Evolutionary conservation across 2,888 invertebrate species (phyloP).

Genomic region (Acleris sparsana): DNA sequence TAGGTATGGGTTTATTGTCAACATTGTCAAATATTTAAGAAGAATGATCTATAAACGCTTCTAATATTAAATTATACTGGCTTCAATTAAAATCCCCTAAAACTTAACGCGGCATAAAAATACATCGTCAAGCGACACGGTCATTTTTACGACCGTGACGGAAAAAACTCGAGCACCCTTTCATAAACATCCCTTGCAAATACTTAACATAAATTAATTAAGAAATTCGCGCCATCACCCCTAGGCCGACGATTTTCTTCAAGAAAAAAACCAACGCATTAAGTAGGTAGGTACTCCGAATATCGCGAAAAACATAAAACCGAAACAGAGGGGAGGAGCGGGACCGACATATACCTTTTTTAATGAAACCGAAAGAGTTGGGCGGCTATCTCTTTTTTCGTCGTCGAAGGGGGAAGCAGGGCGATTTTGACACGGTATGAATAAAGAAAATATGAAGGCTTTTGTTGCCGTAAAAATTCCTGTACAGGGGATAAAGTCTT

Average conservation of each 20-base stretch:
- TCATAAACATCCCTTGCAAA: constrained; percentile 57
- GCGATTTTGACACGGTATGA: constrained; percentile 80
- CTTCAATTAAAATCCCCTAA: constrained; percentile 53
- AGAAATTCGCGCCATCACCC: constrained; percentile 74
- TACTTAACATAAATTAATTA: constrained; percentile 82
- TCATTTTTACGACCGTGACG: constrained; percentile 57
- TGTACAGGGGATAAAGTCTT: constrained; percentile 82
- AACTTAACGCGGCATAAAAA: constrained; percentile 67
- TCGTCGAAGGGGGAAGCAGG: constrained; percentile 65
- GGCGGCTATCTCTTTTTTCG: constrained; percentile 68
- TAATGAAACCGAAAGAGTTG: constrained; percentile 77
- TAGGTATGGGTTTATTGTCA: no score
- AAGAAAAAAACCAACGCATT: constrained; percentile 62
- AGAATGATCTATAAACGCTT: constrained; percentile 10
- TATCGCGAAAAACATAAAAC: constrained; percentile 76
- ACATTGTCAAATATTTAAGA: not conserved
- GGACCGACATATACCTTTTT: constrained; percentile 57
- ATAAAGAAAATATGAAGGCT: constrained; percentile 83
- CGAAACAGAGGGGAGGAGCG: constrained; percentile 67
- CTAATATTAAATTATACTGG: not conserved
- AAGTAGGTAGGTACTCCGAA: constrained; percentile 59
- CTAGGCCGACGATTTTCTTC: constrained; percentile 66
- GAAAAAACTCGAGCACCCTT: constrained; percentile 62
- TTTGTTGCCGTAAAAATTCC: constrained; percentile 83
- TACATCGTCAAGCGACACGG: constrained; percentile 55